phyloP scores from a whole-genome alignment of 2,113 vertebrate genomes.

The Pyxicephalus adspersus region DNA sequence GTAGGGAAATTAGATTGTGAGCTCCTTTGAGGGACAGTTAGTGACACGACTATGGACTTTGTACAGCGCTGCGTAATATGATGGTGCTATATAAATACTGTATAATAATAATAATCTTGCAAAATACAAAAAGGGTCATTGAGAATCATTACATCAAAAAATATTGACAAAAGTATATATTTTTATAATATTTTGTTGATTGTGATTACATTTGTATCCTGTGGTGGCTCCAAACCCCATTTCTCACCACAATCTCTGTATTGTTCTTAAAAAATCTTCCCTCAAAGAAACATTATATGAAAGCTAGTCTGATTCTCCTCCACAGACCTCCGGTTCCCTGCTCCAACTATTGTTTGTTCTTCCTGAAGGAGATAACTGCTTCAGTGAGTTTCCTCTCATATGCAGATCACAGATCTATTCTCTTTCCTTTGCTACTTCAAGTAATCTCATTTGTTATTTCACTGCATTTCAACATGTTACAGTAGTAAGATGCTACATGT shows the following conservation, averaged over 20 bases:
- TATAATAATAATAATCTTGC: too few species aligned
- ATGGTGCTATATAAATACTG: too few species aligned
- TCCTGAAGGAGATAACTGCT: conserved; percentile 30
- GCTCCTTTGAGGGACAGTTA: too few species aligned
- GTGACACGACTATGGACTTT: too few species aligned
- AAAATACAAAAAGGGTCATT: too few species aligned
- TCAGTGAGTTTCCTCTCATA: conserved; percentile 5
- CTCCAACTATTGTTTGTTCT: conserved; percentile 32
- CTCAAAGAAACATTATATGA: conserved; percentile 37
- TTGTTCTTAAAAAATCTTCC: conserved; percentile 19
- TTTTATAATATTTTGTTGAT: too few species aligned
- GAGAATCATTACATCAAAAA: too few species aligned
- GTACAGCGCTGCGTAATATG: too few species aligned
- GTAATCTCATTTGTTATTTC: not conserved
- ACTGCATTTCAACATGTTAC: too few species aligned
- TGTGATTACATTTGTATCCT: not conserved
- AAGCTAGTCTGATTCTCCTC: conserved; percentile 3
- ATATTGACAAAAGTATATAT: too few species aligned
- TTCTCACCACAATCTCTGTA: not conserved
- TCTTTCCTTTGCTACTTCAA: not conserved
- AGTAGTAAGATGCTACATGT: too few species aligned
- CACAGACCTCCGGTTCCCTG: conserved; percentile 13
- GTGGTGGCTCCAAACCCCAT: not conserved
- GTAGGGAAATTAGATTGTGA: too few species aligned
- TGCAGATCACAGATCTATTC: not conserved